Percentiles rank a stretch among this genome's conserved stretches.
Conservation (phyloP, 2,888 invertebrate genomes). For the Theretra japonica region DNA sequence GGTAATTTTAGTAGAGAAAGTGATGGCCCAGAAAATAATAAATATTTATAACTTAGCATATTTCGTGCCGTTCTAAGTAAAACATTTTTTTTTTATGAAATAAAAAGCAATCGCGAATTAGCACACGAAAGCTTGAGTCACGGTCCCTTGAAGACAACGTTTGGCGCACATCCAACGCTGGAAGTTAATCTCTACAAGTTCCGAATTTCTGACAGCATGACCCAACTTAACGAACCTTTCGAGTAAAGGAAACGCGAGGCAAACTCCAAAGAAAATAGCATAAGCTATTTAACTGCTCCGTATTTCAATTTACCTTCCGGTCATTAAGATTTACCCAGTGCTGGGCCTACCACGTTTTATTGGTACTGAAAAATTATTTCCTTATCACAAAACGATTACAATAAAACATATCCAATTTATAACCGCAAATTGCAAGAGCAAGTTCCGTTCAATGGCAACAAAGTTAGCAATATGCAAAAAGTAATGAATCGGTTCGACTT, state of each 20-base stretch:
- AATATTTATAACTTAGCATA: neutral
- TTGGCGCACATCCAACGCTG: constrained; percentile 54
- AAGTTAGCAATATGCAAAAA: too few relatives aligned
- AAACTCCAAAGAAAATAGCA: constrained; percentile 20
- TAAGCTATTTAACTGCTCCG: neutral
- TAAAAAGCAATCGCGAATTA: constrained; percentile 1
- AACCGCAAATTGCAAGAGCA: too few relatives aligned
- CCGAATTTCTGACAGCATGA: constrained; percentile 45
- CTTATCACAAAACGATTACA: too few relatives aligned
- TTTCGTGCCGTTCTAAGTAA: neutral
- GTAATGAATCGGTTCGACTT: too few relatives aligned
- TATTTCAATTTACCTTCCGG: neutral
- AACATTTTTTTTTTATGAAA: neutral
- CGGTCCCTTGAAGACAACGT: constrained; percentile 36
- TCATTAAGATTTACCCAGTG: neutral
- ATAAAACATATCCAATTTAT: too few relatives aligned
- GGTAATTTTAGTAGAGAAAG: neutral
- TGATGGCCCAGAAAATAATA: neutral
- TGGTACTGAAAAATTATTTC: too few relatives aligned
- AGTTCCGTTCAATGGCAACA: too few relatives aligned
- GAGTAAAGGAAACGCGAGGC: constrained; percentile 16
- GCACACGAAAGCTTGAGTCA: constrained; percentile 16
- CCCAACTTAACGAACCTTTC: constrained; percentile 40
- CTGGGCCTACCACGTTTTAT: too few relatives aligned
- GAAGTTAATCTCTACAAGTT: constrained; percentile 50